These are phyloP conservation scores for Borostomias antarcticus DNA, from an alignment of 2,797 vertebrate genomes.

Conservation along the genomic window DNA sequence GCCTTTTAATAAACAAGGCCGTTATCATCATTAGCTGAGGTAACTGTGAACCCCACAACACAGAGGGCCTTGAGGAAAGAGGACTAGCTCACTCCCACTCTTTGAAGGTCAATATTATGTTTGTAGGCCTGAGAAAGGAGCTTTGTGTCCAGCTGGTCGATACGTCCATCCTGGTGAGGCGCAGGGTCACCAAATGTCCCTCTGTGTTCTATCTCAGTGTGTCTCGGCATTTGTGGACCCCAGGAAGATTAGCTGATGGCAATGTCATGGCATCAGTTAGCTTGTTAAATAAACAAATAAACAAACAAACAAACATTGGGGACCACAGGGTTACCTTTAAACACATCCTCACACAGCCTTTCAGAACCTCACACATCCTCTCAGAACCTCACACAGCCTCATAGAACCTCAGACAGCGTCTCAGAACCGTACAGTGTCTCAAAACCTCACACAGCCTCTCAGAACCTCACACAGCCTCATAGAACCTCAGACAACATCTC, in stretches of 20 bases:
- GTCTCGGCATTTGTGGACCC: slow-evolving; percentile 27
- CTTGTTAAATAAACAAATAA: too few species aligned
- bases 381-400: too few species aligned
- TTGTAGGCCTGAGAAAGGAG: slow-evolving; percentile 36
- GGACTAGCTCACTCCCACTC: slow-evolving; percentile 54
- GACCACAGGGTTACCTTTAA: not conserved
- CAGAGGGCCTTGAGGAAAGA: slow-evolving; percentile 40
- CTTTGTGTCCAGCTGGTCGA: slow-evolving; percentile 19
- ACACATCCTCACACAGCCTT: too few species aligned
- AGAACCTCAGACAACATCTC: too few species aligned
- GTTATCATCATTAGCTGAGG: slow-evolving; percentile 49
- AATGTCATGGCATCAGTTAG: too few species aligned
- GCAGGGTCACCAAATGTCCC: not conserved
- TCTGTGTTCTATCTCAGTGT: slow-evolving; percentile 40
- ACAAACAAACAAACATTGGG: not conserved
- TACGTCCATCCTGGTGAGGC: slow-evolving; percentile 1
- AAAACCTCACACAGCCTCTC: too few species aligned
- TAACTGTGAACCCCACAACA: slow-evolving; percentile 33
- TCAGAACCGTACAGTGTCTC: too few species aligned
- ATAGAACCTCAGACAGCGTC: too few species aligned
- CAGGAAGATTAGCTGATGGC: too few species aligned
- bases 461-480: too few species aligned
- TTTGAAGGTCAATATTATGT: slow-evolving; percentile 54
- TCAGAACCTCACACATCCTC: too few species aligned
- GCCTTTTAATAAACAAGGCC: slow-evolving; percentile 55